phyloP scores from a whole-genome alignment of 1,140 invertebrate species.

The Riptortus pedestris region DNA sequence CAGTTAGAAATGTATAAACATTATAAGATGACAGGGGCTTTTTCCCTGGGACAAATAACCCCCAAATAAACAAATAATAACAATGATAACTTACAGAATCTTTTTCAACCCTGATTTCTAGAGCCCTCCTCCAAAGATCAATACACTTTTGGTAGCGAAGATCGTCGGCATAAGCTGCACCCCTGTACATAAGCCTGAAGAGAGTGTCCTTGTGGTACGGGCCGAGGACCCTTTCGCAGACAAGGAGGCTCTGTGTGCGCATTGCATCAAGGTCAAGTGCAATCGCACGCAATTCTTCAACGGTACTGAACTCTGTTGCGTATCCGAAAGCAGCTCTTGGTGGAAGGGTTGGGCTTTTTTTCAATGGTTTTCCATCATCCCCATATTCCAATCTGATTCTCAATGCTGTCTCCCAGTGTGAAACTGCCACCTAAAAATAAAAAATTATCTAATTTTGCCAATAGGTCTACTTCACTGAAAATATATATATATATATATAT shows the following conservation, averaged over 20 bases:
- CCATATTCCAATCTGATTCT: conserved; percentile 30
- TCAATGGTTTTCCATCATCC: conserved; percentile 36
- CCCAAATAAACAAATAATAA: too few relatives aligned
- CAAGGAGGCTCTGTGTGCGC: conserved; percentile 69
- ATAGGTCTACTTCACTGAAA: background rate
- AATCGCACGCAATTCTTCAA: conserved; percentile 58
- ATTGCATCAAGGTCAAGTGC: conserved; percentile 66
- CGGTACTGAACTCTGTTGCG: conserved; percentile 57
- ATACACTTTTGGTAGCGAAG: conserved; percentile 74
- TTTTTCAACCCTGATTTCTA: conserved; percentile 66
- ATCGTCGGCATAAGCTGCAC: conserved; percentile 77
- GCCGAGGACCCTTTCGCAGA: conserved; percentile 71
- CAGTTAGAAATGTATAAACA: too few relatives aligned
- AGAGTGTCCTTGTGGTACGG: conserved; percentile 72
- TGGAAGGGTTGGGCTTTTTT: conserved; percentile 46
- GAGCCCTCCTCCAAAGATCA: conserved; percentile 68
- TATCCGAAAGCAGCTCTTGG: conserved; percentile 50
- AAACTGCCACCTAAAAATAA: conserved; percentile 26
- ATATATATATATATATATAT: conserved; percentile 16
- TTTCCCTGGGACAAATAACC: too few relatives aligned
- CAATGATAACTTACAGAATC: conserved; percentile 47
- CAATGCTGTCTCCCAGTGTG: conserved; percentile 33
- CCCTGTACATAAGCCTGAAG: conserved; percentile 61
- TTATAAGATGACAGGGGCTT: too few relatives aligned
- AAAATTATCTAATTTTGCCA: background rate